Percentiles rank a stretch among this genome's conserved stretches.
Conservation (phyloP, 2,888 invertebrate genomes). For the Drosophila kokeensis region DNA sequence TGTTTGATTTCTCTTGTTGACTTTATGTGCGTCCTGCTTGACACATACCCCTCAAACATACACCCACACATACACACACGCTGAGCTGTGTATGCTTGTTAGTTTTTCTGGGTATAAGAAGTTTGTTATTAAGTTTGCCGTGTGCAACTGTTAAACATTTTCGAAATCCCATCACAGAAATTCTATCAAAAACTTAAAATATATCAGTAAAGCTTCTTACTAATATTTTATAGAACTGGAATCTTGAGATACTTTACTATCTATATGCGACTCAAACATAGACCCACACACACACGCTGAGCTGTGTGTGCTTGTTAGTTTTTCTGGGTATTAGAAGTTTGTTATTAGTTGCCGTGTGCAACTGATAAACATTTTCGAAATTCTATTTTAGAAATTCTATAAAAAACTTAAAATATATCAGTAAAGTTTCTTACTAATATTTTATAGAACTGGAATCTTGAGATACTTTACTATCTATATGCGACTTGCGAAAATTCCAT, state of each 20-base stretch:
- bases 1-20: constrained; percentile 77
- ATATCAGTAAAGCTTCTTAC: not conserved
- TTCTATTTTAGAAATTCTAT: not conserved
- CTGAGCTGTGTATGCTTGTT: constrained; percentile 29
- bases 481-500: not conserved
- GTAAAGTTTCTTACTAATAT: not conserved
- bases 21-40: constrained; percentile 50
- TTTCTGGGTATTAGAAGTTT: constrained; percentile 40
- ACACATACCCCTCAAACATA: constrained; percentile 24
- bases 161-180: not conserved
- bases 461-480: not conserved
- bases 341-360: constrained; percentile 29
- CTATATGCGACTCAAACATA: not conserved
- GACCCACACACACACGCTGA: constrained; percentile 14
- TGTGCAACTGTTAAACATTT: constrained; percentile 34
- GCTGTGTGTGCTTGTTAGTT: constrained; percentile 35
- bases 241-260: not conserved
- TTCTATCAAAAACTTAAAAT: constrained; percentile 7
- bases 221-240: not conserved
- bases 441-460: not conserved
- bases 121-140: constrained; percentile 37
- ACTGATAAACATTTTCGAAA: constrained; percentile 29
- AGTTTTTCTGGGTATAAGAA: constrained; percentile 39
- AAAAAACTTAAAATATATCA: constrained; percentile 2
- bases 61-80: constrained; percentile 19